A percentile compares a stretch with the other conserved stretches of the same genome.
These are phyloP conservation scores for Danaus melanippus DNA, from an alignment of 1,140 invertebrate genomes.

Conservation along the genomic window DNA sequence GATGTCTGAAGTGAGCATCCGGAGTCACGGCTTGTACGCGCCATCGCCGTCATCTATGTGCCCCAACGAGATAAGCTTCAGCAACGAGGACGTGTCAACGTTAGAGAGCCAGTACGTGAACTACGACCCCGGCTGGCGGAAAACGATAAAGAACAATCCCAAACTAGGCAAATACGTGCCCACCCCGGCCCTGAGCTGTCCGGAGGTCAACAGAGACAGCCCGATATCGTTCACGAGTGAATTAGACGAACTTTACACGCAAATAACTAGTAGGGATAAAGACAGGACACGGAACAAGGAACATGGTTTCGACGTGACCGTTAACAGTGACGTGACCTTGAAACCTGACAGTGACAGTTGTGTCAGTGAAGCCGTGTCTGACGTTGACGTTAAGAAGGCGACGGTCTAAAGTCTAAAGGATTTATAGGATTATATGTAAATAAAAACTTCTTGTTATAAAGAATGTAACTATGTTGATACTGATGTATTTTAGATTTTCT, in stretches of 20 bases:
- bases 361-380: slow-evolving; percentile 63
- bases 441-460: slow-evolving; percentile 2
- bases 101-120: slow-evolving; percentile 68
- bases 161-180: slow-evolving; percentile 62
- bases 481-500: slow-evolving; percentile 4
- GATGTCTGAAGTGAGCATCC: slow-evolving; percentile 75
- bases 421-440: slow-evolving; percentile 1
- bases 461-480: slow-evolving; percentile 2
- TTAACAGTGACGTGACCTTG: slow-evolving; percentile 58
- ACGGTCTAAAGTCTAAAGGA: slow-evolving; percentile 15
- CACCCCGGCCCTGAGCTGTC: slow-evolving; percentile 61
- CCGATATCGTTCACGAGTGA: slow-evolving; percentile 70
- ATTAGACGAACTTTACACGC: slow-evolving; percentile 74
- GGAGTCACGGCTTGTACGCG: slow-evolving; percentile 74
- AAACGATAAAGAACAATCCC: slow-evolving; percentile 60
- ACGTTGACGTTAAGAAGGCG: slow-evolving; percentile 47
- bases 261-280: slow-evolving; percentile 68
- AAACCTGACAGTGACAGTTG: slow-evolving; percentile 68
- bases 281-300: slow-evolving; percentile 41
- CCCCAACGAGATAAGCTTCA: slow-evolving; percentile 69
- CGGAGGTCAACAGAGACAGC: slow-evolving; percentile 61
- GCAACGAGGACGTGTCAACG: slow-evolving; percentile 64
- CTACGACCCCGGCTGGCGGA: slow-evolving; percentile 63
- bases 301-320: slow-evolving; percentile 43
- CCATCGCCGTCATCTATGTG: slow-evolving; percentile 72